Evolutionary conservation across 2,797 vertebrate genomes (phyloP).

Genomic region (Megalops cyprinoides): DNA sequence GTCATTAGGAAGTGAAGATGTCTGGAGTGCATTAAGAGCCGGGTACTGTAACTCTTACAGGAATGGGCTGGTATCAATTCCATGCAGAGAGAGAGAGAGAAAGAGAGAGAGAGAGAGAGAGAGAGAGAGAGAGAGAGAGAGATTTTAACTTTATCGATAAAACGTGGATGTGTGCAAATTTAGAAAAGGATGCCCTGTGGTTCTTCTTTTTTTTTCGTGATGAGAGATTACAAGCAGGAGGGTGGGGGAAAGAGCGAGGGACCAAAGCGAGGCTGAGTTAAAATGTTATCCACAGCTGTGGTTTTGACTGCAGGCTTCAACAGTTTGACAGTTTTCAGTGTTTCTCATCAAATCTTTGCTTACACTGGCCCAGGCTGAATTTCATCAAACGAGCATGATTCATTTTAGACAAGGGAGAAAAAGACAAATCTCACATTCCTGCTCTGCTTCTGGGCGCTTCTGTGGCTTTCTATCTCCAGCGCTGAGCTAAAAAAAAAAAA

Average conservation of each 20-base stretch:
- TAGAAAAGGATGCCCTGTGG: neutral
- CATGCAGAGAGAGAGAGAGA: constrained; percentile 30
- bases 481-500: neutral
- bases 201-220: neutral
- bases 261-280: constrained; percentile 46
- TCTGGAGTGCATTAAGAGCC: constrained; percentile 79
- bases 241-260: neutral
- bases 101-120: constrained; percentile 27
- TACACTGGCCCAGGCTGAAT: constrained; percentile 62
- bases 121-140: constrained; percentile 2
- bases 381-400: constrained; percentile 66
- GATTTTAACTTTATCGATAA: neutral
- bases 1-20: constrained; percentile 80
- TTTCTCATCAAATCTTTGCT: constrained; percentile 63
- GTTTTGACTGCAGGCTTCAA: constrained; percentile 65
- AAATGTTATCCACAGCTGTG: constrained; percentile 54
- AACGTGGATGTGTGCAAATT: neutral
- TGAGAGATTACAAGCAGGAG: neutral
- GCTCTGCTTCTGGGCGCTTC: constrained; percentile 43
- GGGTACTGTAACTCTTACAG: constrained; percentile 76
- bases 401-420: constrained; percentile 51
- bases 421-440: constrained; percentile 46
- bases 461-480: constrained; percentile 36
- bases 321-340: constrained; percentile 65
- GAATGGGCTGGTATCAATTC: constrained; percentile 71